A percentile compares a stretch with the other conserved stretches of the same genome.
Evolutionary conservation across 2,113 vertebrate species (phyloP).

Genomic region (Microcebus jonahi): DNA sequence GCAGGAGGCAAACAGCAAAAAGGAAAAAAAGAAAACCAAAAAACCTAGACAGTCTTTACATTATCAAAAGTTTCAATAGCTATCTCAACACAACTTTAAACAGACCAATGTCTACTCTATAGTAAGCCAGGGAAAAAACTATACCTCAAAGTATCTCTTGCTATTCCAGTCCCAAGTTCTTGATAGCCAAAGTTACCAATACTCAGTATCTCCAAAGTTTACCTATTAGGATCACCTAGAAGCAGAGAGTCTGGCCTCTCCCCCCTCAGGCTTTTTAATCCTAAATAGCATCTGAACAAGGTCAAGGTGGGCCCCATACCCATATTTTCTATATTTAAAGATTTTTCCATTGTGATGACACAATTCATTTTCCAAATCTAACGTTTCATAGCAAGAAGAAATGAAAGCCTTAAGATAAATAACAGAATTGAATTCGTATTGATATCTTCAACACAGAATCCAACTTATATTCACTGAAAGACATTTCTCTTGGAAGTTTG

Average conservation of each 20-base stretch:
- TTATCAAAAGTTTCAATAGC: neutral
- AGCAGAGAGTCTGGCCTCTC: neutral
- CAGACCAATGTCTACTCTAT: neutral
- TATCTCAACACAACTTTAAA: neutral
- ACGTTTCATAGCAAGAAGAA: slow-evolving; percentile 34
- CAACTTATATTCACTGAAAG: neutral
- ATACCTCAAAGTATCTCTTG: neutral
- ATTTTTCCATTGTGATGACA: slow-evolving; percentile 23
- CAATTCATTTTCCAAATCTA: neutral
- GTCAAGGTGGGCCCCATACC: neutral
- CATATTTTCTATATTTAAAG: neutral
- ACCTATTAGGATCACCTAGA: neutral
- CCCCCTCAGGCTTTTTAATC: neutral
- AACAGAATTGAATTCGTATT: neutral
- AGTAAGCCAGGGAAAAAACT: neutral
- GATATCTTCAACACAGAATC: neutral
- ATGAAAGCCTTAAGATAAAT: neutral
- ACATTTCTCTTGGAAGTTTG: neutral
- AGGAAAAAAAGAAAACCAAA: neutral
- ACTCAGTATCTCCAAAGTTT: neutral
- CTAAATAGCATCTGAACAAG: neutral
- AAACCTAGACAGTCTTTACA: neutral
- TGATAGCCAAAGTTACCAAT: neutral
- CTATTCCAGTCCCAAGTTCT: neutral
- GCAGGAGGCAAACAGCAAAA: neutral